Conservation (phyloP, 2,888 invertebrate species). For the Julus scandinavius region DNA sequence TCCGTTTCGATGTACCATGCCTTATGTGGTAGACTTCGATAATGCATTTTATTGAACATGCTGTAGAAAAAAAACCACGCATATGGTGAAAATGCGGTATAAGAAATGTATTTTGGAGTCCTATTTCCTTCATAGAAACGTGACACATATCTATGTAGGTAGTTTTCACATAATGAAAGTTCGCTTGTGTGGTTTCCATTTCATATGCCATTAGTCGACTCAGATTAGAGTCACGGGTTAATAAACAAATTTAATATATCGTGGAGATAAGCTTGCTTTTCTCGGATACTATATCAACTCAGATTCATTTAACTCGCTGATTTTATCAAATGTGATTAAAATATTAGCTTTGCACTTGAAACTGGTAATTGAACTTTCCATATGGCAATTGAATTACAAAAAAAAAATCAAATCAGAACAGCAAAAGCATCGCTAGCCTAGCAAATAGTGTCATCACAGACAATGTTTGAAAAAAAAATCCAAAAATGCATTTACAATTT, state of each 20-base stretch:
- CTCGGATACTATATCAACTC: neutral
- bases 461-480: too few relatives aligned
- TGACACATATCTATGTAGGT: too few relatives aligned
- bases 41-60: neutral
- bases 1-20: neutral
- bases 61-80: neutral
- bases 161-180: neutral
- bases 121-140: neutral
- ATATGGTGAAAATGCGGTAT: neutral
- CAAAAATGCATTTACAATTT: too few relatives aligned
- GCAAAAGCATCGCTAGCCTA: neutral
- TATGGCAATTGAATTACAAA: neutral
- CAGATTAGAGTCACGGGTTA: neutral
- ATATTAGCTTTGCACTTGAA: conserved; percentile 34
- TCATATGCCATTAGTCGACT: neutral
- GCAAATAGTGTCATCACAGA: neutral
- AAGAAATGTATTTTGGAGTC: neutral
- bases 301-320: neutral
- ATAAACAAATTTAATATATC: neutral
- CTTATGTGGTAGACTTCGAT: neutral
- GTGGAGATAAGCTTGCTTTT: neutral
- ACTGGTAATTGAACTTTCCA: conserved; percentile 7
- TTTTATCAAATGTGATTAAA: conserved; percentile 25
- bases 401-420: neutral
- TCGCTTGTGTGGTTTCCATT: neutral